Base-by-base conservation (phyloP, 2,888 invertebrate genomes). In the Drosophila tripunctata region DNA sequence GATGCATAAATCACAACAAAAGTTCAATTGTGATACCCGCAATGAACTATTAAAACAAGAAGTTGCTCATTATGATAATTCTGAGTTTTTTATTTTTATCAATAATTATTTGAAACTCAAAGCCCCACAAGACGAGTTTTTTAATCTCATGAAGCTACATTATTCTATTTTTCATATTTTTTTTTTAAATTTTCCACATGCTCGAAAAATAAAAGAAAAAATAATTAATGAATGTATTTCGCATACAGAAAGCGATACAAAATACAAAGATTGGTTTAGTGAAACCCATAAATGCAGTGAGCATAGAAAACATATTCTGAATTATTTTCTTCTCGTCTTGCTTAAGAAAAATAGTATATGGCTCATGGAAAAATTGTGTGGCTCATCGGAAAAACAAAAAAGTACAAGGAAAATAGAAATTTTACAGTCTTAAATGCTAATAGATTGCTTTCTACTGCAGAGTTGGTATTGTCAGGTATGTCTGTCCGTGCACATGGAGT, bases 51-150 rank as follows among this genome's bases (percentile, higher is more conserved):
- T 30, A 12, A 40, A 30, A 30, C 19, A 51, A 10, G 48, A 48
- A 48, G 36, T 35, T 24, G 35, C 31, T 1, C 2, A 21, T 15
- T 48, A 10, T 14, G 35, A 36, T 0, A 21, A 50, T 17, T 52
- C 50, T 0, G 50, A 51, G 17, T 19, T 30, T 14, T 50, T 52
- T 35, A 5, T 52, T 15, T 41, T 52, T 19, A 54, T 44, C 12
- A 44, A 44, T 17, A 54, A 54, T 17, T 44, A 12, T 17, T 17
- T 54, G 14, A 43, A 54, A 54, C 43, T 54, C 0, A 54, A 27
- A 36, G 41, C 40, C 10, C 44, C 44, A 44, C 27, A 15, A 4
- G 17, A 44, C 17, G 8, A 44, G 3, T 44, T 30, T 30, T 44
- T 44, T 17, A 10, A 27, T 30, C 5, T 44, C 4, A 44, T 44